A percentile compares a stretch with the other conserved stretches of the same genome.
Conservation (phyloP, 2,113 vertebrate genomes). For the Tyrannus savana region DNA sequence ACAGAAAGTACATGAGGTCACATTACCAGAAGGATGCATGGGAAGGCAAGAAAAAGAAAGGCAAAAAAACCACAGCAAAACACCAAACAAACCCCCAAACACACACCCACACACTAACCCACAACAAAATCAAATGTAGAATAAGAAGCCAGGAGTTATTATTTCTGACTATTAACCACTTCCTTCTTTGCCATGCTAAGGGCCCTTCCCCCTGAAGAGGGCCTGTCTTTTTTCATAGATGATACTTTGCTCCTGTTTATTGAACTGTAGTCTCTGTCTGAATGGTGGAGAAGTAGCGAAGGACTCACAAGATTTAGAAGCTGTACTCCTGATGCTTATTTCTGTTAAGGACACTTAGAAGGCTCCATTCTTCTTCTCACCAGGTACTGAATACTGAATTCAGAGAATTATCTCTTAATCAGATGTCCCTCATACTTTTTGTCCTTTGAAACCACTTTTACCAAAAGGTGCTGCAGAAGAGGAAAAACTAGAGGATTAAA, state of each 20-base stretch:
- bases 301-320: neutral
- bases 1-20: neutral
- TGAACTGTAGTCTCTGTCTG: neutral
- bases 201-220: neutral
- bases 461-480: rapidly evolving
- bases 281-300: rapidly evolving
- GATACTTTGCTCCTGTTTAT: neutral
- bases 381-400: neutral
- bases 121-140: neutral
- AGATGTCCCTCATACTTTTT: neutral
- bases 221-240: neutral
- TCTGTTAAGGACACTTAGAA: neutral
- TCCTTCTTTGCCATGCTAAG: neutral
- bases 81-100: too few relatives aligned
- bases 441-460: neutral
- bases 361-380: neutral
- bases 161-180: neutral
- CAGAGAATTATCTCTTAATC: neutral
- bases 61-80: rapidly evolving
- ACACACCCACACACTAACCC: neutral
- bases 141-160: neutral
- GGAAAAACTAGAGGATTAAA: neutral
- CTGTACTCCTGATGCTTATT: neutral
- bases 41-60: neutral
- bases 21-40: neutral